A percentile compares a stretch with the other conserved stretches of the same genome.
phyloP scores from a whole-genome alignment of 2,888 invertebrate species.

The Drosophila imparisetae region DNA sequence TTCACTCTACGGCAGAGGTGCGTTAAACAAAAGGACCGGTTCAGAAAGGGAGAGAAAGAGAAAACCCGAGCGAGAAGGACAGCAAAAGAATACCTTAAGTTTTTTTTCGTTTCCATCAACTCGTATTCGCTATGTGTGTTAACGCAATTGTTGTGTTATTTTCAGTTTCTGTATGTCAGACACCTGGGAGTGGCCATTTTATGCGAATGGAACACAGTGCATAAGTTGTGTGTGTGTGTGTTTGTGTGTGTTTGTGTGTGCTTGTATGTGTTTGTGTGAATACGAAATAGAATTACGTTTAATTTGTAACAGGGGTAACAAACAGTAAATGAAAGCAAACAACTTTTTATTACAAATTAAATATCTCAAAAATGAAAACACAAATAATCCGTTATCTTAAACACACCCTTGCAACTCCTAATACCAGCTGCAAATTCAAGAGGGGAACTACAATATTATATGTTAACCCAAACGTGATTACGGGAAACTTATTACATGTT shows the following conservation, averaged over 20 bases:
- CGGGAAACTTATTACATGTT: background rate
- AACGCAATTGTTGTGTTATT: constrained; percentile 20
- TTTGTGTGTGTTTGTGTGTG: background rate
- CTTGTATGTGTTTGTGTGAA: background rate
- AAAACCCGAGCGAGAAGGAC: background rate
- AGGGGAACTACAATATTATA: background rate
- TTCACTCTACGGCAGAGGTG: constrained; percentile 12
- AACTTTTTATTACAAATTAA: background rate
- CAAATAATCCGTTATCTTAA: background rate
- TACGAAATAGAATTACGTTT: background rate
- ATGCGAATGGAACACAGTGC: constrained; percentile 21
- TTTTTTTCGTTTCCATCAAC: constrained; percentile 34
- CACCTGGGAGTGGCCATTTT: constrained; percentile 37
- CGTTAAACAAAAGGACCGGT: constrained; percentile 2
- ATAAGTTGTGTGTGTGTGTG: constrained; percentile 8
- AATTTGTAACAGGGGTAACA: background rate
- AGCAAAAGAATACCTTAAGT: constrained; percentile 32
- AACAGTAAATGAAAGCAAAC: background rate
- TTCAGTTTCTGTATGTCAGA: constrained; percentile 32
- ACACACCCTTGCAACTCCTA: background rate
- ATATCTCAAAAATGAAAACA: background rate
- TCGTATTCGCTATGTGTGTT: constrained; percentile 37
- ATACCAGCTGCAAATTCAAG: background rate
- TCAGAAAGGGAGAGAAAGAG: background rate
- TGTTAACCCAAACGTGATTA: background rate